Base-by-base conservation (phyloP, 1,140 invertebrate genomes). In the Probaryconus sp. region DNA sequence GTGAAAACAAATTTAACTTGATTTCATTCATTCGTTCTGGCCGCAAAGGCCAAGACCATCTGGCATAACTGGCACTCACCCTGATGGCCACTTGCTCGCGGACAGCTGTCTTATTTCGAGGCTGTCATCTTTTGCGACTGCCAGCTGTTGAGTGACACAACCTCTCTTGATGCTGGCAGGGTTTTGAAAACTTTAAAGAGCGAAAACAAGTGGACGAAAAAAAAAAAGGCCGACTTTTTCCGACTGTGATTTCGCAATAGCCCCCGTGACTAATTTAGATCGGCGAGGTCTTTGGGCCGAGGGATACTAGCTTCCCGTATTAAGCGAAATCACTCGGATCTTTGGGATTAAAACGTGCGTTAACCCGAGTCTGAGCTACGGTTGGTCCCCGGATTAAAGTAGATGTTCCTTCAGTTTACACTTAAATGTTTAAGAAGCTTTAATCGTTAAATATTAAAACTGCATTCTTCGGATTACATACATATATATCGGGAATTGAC, bases 21-120 rank as follows among this genome's bases (percentile, higher is more conserved):
- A 76, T 71, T 76, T 71, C 55, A 71, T 76, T 76, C 63, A 76
- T 63, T 76, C 48, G 42, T 47, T 63, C 28, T 14, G 20, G 20
- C 5, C 30, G 38, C 73, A 50, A 63, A 63, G 47, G 40, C 55
- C 11, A 50, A 17, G 20, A 60, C n/a, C 69, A 68, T 75, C 64
- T 75, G 61, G 64, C 50, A 17, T 61, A 24, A 43, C 43, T 53
- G 71, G 48, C 56, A 58, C 58, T 74, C 43, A 40, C 55, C 24
- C 17, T 63, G 55, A 67, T 64, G 67, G 67, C 73, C 61, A 70
- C 65, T 70, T 76, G 67, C 51, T 63, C 30, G 51, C 45, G 63
- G 56, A 76, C 73, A 71, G 73, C 67, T 76, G 73, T 45, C 55
- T 76, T 68, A 68, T 71, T 76, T 76, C 63, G 55, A 64, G 73